phyloP scores from a whole-genome alignment of 1,140 invertebrate genomes.

The Heliothis virescens region DNA sequence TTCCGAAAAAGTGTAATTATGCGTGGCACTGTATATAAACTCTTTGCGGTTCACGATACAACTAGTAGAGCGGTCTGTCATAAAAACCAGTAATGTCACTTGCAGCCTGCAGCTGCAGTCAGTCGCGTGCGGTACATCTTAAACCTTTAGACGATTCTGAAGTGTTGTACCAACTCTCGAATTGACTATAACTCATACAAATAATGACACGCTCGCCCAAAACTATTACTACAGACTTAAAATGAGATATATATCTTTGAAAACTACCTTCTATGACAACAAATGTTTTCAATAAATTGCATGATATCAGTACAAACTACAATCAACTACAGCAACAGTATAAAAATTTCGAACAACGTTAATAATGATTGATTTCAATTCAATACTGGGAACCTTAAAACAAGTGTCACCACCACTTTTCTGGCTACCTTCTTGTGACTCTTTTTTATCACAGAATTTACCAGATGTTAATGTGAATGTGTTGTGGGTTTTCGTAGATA shows the following conservation, averaged over 20 bases:
- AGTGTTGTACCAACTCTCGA: too few relatives aligned
- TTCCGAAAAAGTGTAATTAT: too few relatives aligned
- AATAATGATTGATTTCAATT: slow-evolving; percentile 17
- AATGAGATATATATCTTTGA: too few relatives aligned
- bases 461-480: slow-evolving; percentile 77
- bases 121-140: too few relatives aligned
- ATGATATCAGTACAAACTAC: not conserved
- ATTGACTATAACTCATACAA: too few relatives aligned
- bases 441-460: slow-evolving; percentile 70
- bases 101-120: too few relatives aligned
- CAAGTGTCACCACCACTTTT: slow-evolving; percentile 78
- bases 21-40: too few relatives aligned
- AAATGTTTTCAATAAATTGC: not conserved
- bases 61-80: too few relatives aligned
- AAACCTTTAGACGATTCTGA: too few relatives aligned
- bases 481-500: slow-evolving; percentile 78
- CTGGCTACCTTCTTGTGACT: slow-evolving; percentile 65
- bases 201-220: not conserved
- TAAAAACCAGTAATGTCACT: too few relatives aligned
- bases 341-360: not conserved
- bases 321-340: not conserved
- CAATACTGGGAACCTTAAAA: slow-evolving; percentile 68
- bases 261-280: not conserved
- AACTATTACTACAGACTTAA: not conserved
- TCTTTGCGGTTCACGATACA: too few relatives aligned